Conservation (phyloP, 2,888 invertebrate species). For the Leptinotarsa peninsularis region DNA sequence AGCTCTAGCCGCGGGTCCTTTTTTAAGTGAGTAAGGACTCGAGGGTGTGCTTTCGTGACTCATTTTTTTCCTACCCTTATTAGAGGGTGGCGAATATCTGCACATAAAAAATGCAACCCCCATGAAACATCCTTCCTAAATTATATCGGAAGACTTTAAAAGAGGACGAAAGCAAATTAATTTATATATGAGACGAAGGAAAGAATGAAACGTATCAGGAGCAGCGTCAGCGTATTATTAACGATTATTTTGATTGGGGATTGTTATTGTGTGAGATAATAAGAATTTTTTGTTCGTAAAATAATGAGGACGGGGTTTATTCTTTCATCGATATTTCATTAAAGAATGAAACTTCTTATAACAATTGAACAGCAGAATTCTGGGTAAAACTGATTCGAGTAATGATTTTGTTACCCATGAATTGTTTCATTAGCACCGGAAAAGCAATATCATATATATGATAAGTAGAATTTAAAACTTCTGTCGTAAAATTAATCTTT, state of each 20-base stretch:
- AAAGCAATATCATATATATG: no score
- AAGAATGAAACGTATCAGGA: conserved; percentile 46
- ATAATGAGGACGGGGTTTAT: conserved; percentile 46
- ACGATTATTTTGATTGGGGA: conserved; percentile 52
- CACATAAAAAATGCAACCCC: conserved; percentile 67
- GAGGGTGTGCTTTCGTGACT: conserved; percentile 64
- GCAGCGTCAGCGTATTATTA: conserved; percentile 49
- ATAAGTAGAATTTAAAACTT: no score
- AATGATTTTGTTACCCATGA: not conserved
- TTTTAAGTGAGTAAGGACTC: conserved; percentile 61
- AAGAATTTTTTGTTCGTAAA: conserved; percentile 48
- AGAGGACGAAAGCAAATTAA: conserved; percentile 57
- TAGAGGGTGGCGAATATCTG: conserved; percentile 62
- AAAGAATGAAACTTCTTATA: conserved; percentile 17
- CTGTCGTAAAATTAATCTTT: no score
- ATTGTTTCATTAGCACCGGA: no score
- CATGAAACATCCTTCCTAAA: conserved; percentile 53
- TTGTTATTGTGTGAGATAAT: conserved; percentile 50
- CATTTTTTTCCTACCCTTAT: conserved; percentile 65
- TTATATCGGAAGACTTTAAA: conserved; percentile 56
- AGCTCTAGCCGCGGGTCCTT: conserved; percentile 63
- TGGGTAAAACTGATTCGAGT: not conserved
- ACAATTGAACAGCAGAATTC: not conserved
- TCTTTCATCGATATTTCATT: conserved; percentile 43
- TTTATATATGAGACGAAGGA: conserved; percentile 50